Base-by-base conservation (phyloP, 2,888 invertebrate genomes). In the Meteorus colon region DNA sequence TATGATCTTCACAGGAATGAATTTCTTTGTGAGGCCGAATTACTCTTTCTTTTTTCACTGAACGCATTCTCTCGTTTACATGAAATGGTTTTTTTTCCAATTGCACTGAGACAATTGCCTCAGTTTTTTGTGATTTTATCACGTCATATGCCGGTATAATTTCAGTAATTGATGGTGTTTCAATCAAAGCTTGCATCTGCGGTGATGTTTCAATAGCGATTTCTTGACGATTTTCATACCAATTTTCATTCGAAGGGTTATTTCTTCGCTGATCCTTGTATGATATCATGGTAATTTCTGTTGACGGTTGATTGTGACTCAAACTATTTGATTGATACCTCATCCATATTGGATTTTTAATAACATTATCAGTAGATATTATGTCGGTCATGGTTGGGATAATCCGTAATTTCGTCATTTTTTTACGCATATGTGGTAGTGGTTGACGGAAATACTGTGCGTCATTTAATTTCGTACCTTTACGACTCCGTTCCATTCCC, bases 391-490 rank as follows among this genome's bases (percentile, higher is more conserved):
- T 41, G 34, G 71, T 79, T 19, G 84, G 82, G 16, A 86, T 51
- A 8, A 87, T 69, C 55, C 79, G 78, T 27, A 83, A 69, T 16
- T 81, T 77, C 4, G 81, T 79, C 82, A 87, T 85, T 37, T 70
- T 82, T 63, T 82, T 83, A 0, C 86, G 83, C 2, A 76, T 73
- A 41, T 83, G 85, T 0, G 82, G 81, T 8, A 78, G 73, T 1
- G 82, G 80, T 67, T 82, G 80, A 4, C 80, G 79, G 73, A 86
- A 87, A 69, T 81, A 82, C 16, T 81, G 81, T 4, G 74, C 75
- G 19, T 84, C 84, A 67, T 86, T 85, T 63, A 87, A 51, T 65
- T 78, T 75, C 10, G 79, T 84, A 59, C 86, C 87, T 85, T 76
- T 76, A n/a, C 76, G 66, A 48, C 76, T 76, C 67, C 34, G 48